A percentile compares a stretch with the other conserved stretches of the same genome.
phyloP scores from a whole-genome alignment of 2,888 invertebrate species.

The Drosophila infuscata region DNA sequence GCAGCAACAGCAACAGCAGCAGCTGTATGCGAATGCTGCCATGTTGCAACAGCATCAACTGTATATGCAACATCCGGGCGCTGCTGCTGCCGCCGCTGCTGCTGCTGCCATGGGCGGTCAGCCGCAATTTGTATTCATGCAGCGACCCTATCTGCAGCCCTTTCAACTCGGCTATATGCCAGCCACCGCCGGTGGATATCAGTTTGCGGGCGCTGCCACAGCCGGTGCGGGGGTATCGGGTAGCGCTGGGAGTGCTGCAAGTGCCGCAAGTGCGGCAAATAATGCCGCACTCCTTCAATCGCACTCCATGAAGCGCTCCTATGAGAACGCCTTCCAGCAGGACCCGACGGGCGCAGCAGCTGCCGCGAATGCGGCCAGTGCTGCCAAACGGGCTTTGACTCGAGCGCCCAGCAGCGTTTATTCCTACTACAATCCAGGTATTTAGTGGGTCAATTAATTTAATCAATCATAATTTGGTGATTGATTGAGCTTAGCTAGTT shows the following conservation, averaged over 20 bases:
- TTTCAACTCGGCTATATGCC: constrained; percentile 82
- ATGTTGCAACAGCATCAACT: constrained; percentile 75
- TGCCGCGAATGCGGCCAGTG: constrained; percentile 68
- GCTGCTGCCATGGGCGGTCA: constrained; percentile 75
- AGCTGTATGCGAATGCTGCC: constrained; percentile 77
- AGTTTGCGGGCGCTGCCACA: constrained; percentile 49
- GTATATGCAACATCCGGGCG: constrained; percentile 70
- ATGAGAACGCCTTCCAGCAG: constrained; percentile 90
- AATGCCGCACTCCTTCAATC: constrained; percentile 51
- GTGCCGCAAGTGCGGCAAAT: constrained; percentile 48
- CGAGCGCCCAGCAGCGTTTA: constrained; percentile 79
- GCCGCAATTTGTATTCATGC: constrained; percentile 84
- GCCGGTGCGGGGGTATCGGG: constrained; percentile 45
- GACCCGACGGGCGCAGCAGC: constrained; percentile 79
- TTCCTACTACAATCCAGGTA: constrained; percentile 82
- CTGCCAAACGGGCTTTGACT: constrained; percentile 83
- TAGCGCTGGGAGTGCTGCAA: constrained; percentile 38
- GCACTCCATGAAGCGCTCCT: constrained; percentile 88
- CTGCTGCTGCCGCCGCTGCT: constrained; percentile 63
- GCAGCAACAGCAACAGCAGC: constrained; percentile 75
- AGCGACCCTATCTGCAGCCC: constrained; percentile 83
- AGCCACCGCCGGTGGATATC: constrained; percentile 59
- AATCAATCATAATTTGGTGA: constrained; percentile 29
- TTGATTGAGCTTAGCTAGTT: neutral
- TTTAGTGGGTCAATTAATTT: constrained; percentile 53